Evolutionary conservation across 2,797 vertebrate genomes (phyloP).

Genomic region (Menidia menidia): DNA sequence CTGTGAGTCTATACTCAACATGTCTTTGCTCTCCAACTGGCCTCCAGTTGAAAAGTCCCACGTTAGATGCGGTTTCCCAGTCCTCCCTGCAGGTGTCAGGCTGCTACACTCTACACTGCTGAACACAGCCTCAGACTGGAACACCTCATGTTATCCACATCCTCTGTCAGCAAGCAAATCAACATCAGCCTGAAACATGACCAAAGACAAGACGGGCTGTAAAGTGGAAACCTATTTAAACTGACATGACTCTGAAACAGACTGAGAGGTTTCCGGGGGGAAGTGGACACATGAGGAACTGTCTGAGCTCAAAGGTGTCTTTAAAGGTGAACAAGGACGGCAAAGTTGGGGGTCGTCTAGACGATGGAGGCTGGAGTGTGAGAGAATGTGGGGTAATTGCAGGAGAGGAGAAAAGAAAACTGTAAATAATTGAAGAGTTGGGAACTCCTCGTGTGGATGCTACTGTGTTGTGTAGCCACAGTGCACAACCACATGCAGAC

Average conservation of each 20-base stretch:
- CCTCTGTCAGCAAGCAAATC: conserved; percentile 48
- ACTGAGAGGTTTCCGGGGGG: conserved; percentile 23
- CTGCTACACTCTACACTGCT: conserved; percentile 39
- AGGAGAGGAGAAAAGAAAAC: conserved; percentile 56
- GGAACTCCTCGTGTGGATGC: conserved; percentile 61
- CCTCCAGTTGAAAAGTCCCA: conserved; percentile 20
- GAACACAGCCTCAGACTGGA: conserved; percentile 17
- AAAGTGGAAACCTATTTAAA: conserved; percentile 31
- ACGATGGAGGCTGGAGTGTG: conserved; percentile 29
- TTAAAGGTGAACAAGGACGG: conserved; percentile 24
- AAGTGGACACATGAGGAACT: conserved; percentile 18
- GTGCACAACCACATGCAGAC: conserved; percentile 37
- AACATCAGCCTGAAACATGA: conserved; percentile 38
- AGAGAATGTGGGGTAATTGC: conserved; percentile 61
- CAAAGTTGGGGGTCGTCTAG: conserved; percentile 47
- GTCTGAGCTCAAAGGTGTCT: conserved; percentile 23
- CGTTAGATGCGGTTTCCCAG: conserved; percentile 42
- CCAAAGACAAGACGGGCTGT: conserved; percentile 23
- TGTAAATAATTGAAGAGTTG: conserved; percentile 79
- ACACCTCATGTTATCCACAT: conserved; percentile 37
- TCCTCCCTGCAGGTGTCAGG: conserved; percentile 76
- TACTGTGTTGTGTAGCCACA: conserved; percentile 29
- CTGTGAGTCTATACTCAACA: conserved; percentile 37
- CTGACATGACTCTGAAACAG: conserved; percentile 21
- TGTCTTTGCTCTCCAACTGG: conserved; percentile 48